phyloP scores from a whole-genome alignment of 2,113 vertebrate genomes.

The Anser brachyrhynchus region DNA sequence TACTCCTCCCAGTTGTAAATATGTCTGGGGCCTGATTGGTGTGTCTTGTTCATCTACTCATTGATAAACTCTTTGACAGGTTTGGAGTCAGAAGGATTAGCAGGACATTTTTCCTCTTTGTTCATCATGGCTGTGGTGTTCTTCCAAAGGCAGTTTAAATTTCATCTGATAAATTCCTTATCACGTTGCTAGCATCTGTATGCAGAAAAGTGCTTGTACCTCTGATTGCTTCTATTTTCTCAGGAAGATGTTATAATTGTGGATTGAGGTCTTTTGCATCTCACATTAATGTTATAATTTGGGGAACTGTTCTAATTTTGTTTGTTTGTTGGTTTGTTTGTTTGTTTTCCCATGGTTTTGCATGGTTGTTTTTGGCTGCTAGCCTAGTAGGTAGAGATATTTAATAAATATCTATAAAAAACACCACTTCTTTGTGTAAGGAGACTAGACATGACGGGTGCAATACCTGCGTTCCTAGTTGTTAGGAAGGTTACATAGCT shows the following conservation, averaged over 20 bases:
- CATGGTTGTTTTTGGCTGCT: background rate
- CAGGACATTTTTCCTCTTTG: no score
- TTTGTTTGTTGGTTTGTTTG: background rate
- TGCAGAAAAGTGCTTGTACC: background rate
- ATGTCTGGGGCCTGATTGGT: background rate
- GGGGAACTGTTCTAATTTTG: background rate
- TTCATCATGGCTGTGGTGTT: background rate
- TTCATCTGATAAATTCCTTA: background rate
- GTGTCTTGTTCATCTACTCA: background rate
- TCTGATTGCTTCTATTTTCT: background rate
- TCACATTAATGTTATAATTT: background rate
- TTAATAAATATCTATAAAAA: background rate
- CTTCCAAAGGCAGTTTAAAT: background rate
- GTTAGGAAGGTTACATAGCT: rapidly evolving
- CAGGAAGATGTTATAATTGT: background rate
- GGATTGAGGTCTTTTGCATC: background rate
- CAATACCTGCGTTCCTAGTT: rapidly evolving
- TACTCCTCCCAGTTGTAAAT: background rate
- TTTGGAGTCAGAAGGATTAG: background rate
- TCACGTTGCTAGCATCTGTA: background rate
- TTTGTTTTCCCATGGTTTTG: background rate
- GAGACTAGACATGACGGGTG: background rate
- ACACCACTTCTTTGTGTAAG: background rate
- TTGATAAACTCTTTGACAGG: background rate
- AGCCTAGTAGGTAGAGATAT: background rate